Evolutionary conservation across 2,797 vertebrate species (phyloP).

Genomic region (Myotis myotis): DNA sequence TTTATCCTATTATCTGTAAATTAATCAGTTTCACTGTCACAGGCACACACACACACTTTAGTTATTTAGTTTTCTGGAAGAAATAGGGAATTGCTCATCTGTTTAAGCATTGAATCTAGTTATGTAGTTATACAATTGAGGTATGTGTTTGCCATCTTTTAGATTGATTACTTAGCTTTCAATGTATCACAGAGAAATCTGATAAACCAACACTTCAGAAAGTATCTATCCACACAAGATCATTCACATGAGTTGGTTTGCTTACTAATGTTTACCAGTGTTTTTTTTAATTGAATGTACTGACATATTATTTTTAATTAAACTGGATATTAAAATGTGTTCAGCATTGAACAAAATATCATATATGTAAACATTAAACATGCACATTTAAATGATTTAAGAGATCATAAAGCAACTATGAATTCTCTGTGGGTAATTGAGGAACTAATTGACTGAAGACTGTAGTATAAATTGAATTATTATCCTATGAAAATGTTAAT

Average conservation of each 20-base stretch:
- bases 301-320: conserved; percentile 31
- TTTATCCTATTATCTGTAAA: conserved; percentile 37
- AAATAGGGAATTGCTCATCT: not conserved
- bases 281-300: not conserved
- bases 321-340: not conserved
- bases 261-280: not conserved
- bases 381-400: not conserved
- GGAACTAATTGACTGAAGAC: not conserved
- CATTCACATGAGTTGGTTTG: not conserved
- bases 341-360: not conserved
- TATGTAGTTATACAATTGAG: not conserved
- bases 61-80: not conserved
- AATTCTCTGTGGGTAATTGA: not conserved
- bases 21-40: not conserved
- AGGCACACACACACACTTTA: not conserved
- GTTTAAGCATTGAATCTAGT: not conserved
- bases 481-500: not conserved
- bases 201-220: not conserved
- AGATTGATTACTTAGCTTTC: conserved; percentile 6
- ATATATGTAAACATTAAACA: fast-evolving
- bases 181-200: not conserved
- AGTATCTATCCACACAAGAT: not conserved
- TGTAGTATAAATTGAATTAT: not conserved
- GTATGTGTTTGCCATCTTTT: not conserved
- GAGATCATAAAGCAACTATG: not conserved